A percentile compares a stretch with the other conserved stretches of the same genome.
Conservation (phyloP, 37 sponge, comb jelly and placozoan genomes). For the Mnemiopsis leidyi region DNA sequence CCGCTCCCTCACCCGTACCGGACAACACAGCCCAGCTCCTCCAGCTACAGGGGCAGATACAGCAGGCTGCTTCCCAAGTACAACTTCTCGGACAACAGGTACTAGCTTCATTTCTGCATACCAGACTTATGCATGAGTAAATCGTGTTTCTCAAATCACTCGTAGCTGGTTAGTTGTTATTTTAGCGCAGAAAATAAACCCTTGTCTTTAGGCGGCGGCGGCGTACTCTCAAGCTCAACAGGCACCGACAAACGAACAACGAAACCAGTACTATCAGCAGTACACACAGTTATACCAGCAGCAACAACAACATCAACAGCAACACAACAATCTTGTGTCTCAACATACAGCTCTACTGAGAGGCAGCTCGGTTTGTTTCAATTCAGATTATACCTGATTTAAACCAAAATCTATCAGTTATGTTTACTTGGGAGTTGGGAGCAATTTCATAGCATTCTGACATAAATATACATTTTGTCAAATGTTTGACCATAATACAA, state of each 20-base stretch:
- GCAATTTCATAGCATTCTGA: too few relatives aligned
- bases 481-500: too few relatives aligned
- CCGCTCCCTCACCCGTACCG: conserved; percentile 47
- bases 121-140: too few relatives aligned
- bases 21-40: conserved; percentile 53
- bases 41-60: conserved; percentile 46
- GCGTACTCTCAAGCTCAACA: conserved; percentile 49
- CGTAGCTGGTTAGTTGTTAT: too few relatives aligned
- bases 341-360: conserved; percentile 58
- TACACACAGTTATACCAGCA: conserved; percentile 66
- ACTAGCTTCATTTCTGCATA: too few relatives aligned
- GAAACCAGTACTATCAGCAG: conserved; percentile 64
- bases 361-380: not conserved
- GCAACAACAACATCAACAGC: conserved; percentile 57
- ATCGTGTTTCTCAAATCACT: too few relatives aligned
- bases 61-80: conserved; percentile 56
- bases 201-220: conserved; percentile 2
- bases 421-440: too few relatives aligned
- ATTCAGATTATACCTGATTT: too few relatives aligned
- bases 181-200: not conserved
- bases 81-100: conserved; percentile 64
- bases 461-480: too few relatives aligned
- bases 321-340: conserved; percentile 29
- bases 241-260: conserved; percentile 39
- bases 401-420: too few relatives aligned